Evolutionary conservation across 2,113 vertebrate species (phyloP), one percentile per base, ranked within the genome.

Genomic region (Gambusia affinis): DNA sequence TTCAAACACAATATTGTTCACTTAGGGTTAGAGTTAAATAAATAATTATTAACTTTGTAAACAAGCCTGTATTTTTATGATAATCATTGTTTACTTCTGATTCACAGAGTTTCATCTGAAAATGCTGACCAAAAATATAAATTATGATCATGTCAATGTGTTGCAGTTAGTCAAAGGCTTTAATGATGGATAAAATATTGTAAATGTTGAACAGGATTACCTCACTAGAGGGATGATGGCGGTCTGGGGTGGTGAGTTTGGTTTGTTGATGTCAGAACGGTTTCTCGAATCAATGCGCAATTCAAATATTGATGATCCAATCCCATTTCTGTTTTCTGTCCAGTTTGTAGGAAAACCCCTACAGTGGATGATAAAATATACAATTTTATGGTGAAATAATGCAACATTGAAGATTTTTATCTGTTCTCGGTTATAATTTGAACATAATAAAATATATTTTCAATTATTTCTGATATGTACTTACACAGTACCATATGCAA

Each of bases 161-260:
- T 54, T 54, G 51, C 1, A 35, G 15, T 54, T 22, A 54, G 24
- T 24, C 1, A 54, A 22, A 54, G 22, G 19, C 51, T 8, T 10
- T 24, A 8, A 22, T 22, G 6, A 2, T 6, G 7, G 17, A 6
- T 17, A 51, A 51, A 51, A 7, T 35, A 51, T 51, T 15, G 19
- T 8, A 54, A 24, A 24, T 24, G 1, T 24, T 24, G 3, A 64
- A 4, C 30, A 47, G 1, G 3, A 22, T 70, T 72, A 87, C 84
- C 89, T 72, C 8, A 87, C 0, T 1, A n/a, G 30, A 0, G 85
- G 87, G 11, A 86, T 27, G 14, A 86, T 30, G 60, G 81, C 81
- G 64, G 82, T 81, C 73, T 75, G 84, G 0, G 86, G 88, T 3
- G 86, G 81, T 5, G 60, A 62, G 64, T 87, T 86, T 66, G 66